Conservation (phyloP, 2,797 vertebrate species). For the Oreochromis mossambicus region DNA sequence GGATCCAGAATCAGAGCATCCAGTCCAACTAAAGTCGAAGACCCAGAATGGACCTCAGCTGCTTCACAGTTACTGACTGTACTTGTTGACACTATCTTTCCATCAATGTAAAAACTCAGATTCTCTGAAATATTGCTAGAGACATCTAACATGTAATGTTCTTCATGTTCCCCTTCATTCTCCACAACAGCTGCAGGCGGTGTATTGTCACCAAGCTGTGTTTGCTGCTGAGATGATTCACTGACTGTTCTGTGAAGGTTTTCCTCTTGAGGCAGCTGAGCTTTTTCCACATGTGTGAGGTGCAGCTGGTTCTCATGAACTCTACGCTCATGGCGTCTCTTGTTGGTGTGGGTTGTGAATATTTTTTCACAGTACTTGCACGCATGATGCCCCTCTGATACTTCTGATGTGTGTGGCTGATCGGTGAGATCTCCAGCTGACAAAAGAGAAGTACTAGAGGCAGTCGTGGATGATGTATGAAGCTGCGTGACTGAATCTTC, state of each 20-base stretch:
- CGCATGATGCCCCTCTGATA: constrained; percentile 76
- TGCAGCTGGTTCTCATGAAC: constrained; percentile 86
- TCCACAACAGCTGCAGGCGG: constrained; percentile 39
- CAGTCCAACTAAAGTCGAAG: constrained; percentile 83
- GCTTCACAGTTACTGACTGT: constrained; percentile 87
- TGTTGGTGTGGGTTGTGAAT: constrained; percentile 86
- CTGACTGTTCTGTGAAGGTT: constrained; percentile 41
- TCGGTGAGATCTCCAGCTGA: constrained; percentile 16
- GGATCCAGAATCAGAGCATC: constrained; percentile 86
- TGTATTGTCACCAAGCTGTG: constrained; percentile 5
- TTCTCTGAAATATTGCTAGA: constrained; percentile 96
- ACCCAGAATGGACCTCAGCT: constrained; percentile 83
- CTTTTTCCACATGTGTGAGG: constrained; percentile 76
- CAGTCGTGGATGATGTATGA: constrained; percentile 23
- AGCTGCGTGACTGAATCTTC: constrained; percentile 31
- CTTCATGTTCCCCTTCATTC: constrained; percentile 78
- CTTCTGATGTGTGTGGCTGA: constrained; percentile 70
- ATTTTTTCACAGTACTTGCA: constrained; percentile 91
- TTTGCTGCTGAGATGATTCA: constrained; percentile 27
- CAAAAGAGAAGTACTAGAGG: background rate
- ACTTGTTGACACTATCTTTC: constrained; percentile 90
- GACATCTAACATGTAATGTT: constrained; percentile 91
- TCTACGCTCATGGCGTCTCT: constrained; percentile 85
- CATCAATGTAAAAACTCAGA: constrained; percentile 94
- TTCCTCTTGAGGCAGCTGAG: constrained; percentile 68